Evolutionary conservation across 2,888 invertebrate species (phyloP).

Genomic region (Priocnemis perturbator): DNA sequence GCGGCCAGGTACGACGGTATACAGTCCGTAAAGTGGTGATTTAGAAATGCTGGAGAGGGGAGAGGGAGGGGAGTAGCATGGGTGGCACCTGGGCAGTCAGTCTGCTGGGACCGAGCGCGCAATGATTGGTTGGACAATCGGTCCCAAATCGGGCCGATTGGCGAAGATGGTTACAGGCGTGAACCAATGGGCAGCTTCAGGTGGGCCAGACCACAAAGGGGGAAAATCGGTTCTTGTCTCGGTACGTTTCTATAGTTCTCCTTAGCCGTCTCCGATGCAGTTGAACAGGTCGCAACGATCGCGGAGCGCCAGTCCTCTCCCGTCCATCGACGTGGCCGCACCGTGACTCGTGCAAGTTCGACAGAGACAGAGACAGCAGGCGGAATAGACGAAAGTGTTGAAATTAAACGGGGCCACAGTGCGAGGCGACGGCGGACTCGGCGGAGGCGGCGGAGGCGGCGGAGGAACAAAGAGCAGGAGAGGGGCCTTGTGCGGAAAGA

Average conservation of each 20-base stretch:
- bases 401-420: neutral
- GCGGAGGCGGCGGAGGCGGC: neutral
- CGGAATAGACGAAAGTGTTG: slow-evolving; percentile 14
- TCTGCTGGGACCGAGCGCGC: slow-evolving; percentile 24
- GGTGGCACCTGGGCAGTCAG: slow-evolving; percentile 40
- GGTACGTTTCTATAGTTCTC: slow-evolving; percentile 38
- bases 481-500: neutral
- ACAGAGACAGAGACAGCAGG: slow-evolving; percentile 48
- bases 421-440: slow-evolving; percentile 1
- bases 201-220: slow-evolving; percentile 32
- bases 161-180: slow-evolving; percentile 46
- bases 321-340: slow-evolving; percentile 74
- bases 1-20: no score
- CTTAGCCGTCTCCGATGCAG: slow-evolving; percentile 57
- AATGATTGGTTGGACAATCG: slow-evolving; percentile 53
- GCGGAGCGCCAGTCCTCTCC: slow-evolving; percentile 72
- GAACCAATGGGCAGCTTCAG: slow-evolving; percentile 45
- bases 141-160: slow-evolving; percentile 42
- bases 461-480: neutral
- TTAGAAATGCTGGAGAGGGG: no score
- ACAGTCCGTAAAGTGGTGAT: no score
- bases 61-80: slow-evolving; percentile 44
- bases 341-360: slow-evolving; percentile 65
- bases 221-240: slow-evolving; percentile 44
- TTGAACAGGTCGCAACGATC: slow-evolving; percentile 70